Conservation (phyloP, 1,140 invertebrate genomes). For the Megathymus violae region DNA sequence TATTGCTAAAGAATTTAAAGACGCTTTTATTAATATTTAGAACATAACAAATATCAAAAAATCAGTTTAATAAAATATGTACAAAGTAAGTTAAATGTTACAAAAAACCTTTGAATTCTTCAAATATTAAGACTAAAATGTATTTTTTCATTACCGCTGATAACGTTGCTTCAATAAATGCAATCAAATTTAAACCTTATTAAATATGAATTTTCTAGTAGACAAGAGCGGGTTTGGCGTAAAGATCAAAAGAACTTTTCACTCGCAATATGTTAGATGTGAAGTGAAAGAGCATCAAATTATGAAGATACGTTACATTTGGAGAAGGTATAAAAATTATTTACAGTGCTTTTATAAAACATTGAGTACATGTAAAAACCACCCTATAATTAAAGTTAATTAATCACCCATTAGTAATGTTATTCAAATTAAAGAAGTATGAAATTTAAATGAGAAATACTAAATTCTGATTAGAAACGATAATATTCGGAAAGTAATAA, state of each 20-base stretch:
- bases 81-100: conserved; percentile 6
- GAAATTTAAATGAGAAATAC: too few species aligned
- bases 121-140: conserved; percentile 25
- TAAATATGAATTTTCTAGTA: conserved; percentile 31
- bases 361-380: too few species aligned
- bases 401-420: too few species aligned
- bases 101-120: conserved; percentile 13
- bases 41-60: not conserved
- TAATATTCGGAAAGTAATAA: too few species aligned
- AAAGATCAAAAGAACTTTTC: conserved; percentile 46
- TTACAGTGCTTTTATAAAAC: not conserved
- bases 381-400: too few species aligned
- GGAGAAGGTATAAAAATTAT: not conserved
- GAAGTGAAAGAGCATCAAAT: conserved; percentile 43
- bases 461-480: too few species aligned
- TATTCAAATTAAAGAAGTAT: too few species aligned
- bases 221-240: conserved; percentile 37
- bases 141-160: conserved; percentile 22
- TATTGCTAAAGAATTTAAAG: too few species aligned
- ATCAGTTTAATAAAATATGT: not conserved
- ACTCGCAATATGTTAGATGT: conserved; percentile 44
- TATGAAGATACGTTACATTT: conserved; percentile 27
- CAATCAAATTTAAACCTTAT: conserved; percentile 36
- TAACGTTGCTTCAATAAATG: conserved; percentile 2
- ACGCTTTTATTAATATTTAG: too few species aligned